Percentiles rank a stretch among this genome's conserved stretches.
Evolutionary conservation across 2,113 vertebrate genomes (phyloP).

Genomic region (Epinephelus moara): DNA sequence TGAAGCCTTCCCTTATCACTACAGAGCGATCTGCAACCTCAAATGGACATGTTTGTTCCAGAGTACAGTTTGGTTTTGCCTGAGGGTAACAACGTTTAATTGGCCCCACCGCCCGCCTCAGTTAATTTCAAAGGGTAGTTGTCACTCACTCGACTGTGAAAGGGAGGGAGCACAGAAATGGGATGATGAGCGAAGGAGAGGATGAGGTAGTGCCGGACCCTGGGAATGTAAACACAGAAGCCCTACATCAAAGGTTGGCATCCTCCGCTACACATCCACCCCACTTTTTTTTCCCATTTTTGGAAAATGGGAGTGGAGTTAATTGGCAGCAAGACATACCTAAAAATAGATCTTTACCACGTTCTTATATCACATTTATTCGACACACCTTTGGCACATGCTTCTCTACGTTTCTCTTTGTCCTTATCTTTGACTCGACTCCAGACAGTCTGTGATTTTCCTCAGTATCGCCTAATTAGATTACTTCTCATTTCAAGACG

Average conservation of each 20-base stretch:
- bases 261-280: not conserved
- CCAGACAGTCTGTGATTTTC: slow-evolving; percentile 17
- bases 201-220: slow-evolving; percentile 41
- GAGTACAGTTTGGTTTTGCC: slow-evolving; percentile 27
- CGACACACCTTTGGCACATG: not conserved
- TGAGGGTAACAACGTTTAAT: slow-evolving; percentile 42
- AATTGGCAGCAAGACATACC: slow-evolving; percentile 25
- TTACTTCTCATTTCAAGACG: slow-evolving; percentile 34
- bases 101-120: slow-evolving; percentile 34
- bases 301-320: not conserved
- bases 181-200: slow-evolving; percentile 29
- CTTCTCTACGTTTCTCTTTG: not conserved
- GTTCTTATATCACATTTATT: not conserved
- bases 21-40: slow-evolving; percentile 7
- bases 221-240: slow-evolving; percentile 71
- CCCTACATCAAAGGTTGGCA: slow-evolving; percentile 46
- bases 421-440: not conserved
- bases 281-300: not conserved
- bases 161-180: slow-evolving; percentile 19
- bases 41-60: not conserved
- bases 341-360: not conserved
- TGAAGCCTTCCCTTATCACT: not conserved
- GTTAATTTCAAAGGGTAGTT: slow-evolving; percentile 54
- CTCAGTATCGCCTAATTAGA: slow-evolving; percentile 26
- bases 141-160: slow-evolving; percentile 44